Evolutionary conservation across 2,797 vertebrate species (phyloP), one percentile per base, ranked within the genome.

Genomic region (Xyrichtys novacula): DNA sequence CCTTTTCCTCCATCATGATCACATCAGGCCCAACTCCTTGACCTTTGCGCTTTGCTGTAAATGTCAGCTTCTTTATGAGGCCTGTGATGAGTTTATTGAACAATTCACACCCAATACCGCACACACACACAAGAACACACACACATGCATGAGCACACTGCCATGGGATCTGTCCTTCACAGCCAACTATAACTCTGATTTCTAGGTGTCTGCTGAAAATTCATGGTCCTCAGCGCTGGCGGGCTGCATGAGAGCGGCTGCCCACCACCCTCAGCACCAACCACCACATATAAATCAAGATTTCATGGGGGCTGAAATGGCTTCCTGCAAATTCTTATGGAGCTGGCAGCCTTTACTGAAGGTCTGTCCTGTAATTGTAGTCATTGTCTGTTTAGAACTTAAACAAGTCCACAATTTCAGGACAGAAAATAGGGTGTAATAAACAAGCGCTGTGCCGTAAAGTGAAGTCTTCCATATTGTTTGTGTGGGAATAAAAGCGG

Each of bases 61-160:
- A 94, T 94, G 91, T 91, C 91, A 93, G 62, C 82, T 79, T 89
- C 87, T 94, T 92, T 92, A 93, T 89, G 82, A 92, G 82, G 78
- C 71, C 78, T 83, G 85, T 89, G 90, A 92, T 91, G 87, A 89
- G 72, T 93, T 91, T 93, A 93, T 91, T 88, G 91, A 91, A 89
- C 85, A 89, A 82, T 89, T 85, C 87, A 59, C 88, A 74, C 85
- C 76, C 71, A 54, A 78, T 44, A 47, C 74, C 54, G 53, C 75
- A 76, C 73, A 83, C 81, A 71, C 31, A 63, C 20, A 20, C 55
- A 64, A 22, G 29, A 48, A 46, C 61, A 53, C 47, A 1, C 52
- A 44, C 53, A 61, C 55, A 50, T 39, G 59, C 42, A 17, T 40
- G 63, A 16, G 10, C 49, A 57, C 20, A 10, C 46, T 52, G 64